Evolutionary conservation across 2,797 vertebrate genomes (phyloP).

Genomic region (Euphonia xanthogaster): DNA sequence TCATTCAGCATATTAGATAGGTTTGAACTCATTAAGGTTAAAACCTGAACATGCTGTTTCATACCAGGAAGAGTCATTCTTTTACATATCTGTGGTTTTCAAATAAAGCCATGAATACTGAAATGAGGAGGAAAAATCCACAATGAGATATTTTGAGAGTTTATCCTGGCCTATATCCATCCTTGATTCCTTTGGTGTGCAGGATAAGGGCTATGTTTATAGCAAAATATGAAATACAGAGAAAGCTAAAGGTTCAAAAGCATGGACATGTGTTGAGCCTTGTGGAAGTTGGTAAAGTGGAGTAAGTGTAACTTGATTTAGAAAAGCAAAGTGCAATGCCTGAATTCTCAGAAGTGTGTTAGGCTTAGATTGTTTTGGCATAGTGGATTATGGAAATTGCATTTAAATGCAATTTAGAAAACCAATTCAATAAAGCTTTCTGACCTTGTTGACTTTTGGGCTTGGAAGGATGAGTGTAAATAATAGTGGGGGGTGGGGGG

Average conservation of each 20-base stretch:
- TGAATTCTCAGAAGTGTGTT: not conserved
- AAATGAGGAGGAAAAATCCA: not conserved
- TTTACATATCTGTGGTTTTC: conserved; percentile 31
- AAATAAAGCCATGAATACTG: not conserved
- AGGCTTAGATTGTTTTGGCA: not conserved
- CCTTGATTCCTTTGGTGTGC: not conserved
- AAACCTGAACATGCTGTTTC: not conserved
- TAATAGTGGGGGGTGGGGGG: rapidly evolving
- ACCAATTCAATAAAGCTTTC: not conserved
- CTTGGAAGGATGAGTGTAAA: not conserved
- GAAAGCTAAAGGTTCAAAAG: not conserved
- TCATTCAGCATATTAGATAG: not conserved
- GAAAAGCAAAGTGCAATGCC: not conserved
- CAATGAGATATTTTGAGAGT: not conserved
- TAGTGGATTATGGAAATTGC: not conserved
- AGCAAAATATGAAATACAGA: not conserved
- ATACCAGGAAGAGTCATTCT: not conserved
- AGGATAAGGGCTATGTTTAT: not conserved
- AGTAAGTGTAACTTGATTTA: conserved; percentile 7
- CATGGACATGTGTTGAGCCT: not conserved
- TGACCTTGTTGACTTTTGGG: not conserved
- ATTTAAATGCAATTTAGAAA: not conserved
- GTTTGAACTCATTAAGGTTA: not conserved
- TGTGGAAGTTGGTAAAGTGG: not conserved
- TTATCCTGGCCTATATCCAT: conserved; percentile 12